Percentiles rank a stretch among this genome's conserved stretches.
Conservation (phyloP, 2,113 vertebrate species). For the Salvelinus sp. region DNA sequence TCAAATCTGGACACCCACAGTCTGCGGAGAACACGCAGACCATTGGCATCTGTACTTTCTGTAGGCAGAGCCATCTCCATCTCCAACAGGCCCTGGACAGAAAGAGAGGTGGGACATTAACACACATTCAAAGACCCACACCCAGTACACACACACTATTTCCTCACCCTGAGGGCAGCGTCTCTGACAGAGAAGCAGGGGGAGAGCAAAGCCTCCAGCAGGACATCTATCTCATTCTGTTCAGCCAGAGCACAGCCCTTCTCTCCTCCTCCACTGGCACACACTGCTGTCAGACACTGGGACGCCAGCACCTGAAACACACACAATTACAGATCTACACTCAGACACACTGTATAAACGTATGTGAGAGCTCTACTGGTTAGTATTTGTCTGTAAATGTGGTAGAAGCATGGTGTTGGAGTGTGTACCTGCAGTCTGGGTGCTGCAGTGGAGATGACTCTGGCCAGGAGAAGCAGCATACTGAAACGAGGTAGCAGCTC, state of each 20-base stretch:
- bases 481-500: conserved; percentile 90
- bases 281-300: conserved; percentile 84
- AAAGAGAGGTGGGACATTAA: neutral
- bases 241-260: conserved; percentile 89
- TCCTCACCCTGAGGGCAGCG: conserved; percentile 86
- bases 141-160: conserved; percentile 21
- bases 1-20: conserved; percentile 95
- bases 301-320: conserved; percentile 85
- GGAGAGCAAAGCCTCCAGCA: conserved; percentile 86
- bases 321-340: conserved; percentile 1
- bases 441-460: conserved; percentile 83
- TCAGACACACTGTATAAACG: neutral
- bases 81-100: conserved; percentile 86
- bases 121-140: neutral
- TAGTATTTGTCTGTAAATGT: neutral
- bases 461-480: conserved; percentile 88
- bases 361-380: neutral
- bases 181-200: conserved; percentile 91
- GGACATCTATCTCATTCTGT: conserved; percentile 89
- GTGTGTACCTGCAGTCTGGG: conserved; percentile 86
- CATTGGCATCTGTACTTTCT: conserved; percentile 83
- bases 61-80: conserved; percentile 92
- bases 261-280: conserved; percentile 85
- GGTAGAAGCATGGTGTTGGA: neutral
- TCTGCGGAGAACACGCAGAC: conserved; percentile 85